These are phyloP conservation scores for Phymanthus crucifer DNA, from an alignment of 92 coral and sea anemone genomes.

Conservation along the genomic window DNA sequence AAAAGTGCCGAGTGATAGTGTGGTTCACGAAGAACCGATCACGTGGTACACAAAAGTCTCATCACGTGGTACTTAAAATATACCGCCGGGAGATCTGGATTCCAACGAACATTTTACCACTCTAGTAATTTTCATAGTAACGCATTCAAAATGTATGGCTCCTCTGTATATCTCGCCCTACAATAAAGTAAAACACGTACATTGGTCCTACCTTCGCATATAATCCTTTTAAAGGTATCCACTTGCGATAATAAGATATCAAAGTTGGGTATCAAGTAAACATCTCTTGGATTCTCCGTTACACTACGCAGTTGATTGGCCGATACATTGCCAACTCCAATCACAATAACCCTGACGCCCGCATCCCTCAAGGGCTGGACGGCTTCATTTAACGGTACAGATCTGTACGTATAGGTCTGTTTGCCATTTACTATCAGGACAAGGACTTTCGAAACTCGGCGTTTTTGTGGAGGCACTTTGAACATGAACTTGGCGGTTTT, in stretches of 20 bases:
- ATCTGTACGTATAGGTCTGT: slow-evolving; percentile 23
- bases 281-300: slow-evolving; percentile 24
- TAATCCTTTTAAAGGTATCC: slow-evolving; percentile 19
- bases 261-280: slow-evolving; percentile 52
- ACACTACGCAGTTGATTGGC: slow-evolving; percentile 49
- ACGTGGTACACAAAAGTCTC: no score
- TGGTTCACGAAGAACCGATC: no score
- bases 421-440: slow-evolving; percentile 52
- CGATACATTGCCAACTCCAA: slow-evolving; percentile 65
- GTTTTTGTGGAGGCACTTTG: slow-evolving; percentile 16
- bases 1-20: no score
- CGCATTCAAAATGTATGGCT: no score
- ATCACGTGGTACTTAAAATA: no score
- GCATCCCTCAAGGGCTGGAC: slow-evolving; percentile 57
- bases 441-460: slow-evolving; percentile 38
- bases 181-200: not conserved
- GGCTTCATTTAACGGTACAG: slow-evolving; percentile 41
- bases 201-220: slow-evolving; percentile 38
- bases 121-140: no score
- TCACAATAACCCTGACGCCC: slow-evolving; percentile 70
- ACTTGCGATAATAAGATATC: slow-evolving; percentile 26
- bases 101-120: no score
- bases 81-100: no score
- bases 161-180: no score
- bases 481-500: slow-evolving; percentile 45